Evolutionary conservation across 2,888 invertebrate genomes (phyloP).

Genomic region (Macrosoma leucophasiata): DNA sequence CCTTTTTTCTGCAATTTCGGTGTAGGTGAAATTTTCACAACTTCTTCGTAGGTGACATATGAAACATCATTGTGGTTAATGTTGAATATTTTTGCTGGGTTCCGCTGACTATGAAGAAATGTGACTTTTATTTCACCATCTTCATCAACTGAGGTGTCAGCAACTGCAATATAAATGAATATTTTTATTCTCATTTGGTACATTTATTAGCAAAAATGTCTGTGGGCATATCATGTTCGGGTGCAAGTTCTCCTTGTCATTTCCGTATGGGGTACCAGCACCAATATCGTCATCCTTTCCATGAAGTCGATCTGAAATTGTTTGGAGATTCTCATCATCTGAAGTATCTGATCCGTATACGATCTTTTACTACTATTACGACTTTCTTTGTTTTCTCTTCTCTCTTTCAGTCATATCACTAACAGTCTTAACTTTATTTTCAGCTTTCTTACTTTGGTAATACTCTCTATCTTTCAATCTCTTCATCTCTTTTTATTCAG

Average conservation of each 20-base stretch:
- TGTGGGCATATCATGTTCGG: background rate
- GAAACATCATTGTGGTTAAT: conserved; percentile 7
- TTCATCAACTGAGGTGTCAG: background rate
- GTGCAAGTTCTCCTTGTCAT: background rate
- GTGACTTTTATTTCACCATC: conserved; percentile 3
- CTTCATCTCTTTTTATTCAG: conserved; percentile 26
- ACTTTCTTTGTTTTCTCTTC: conserved; percentile 14
- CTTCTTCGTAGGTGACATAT: conserved; percentile 6
- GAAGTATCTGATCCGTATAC: background rate
- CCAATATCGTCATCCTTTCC: background rate
- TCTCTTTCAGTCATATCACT: conserved; percentile 18
- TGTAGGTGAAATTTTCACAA: conserved; percentile 6
- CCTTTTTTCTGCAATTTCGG: too few species aligned
- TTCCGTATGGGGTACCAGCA: background rate
- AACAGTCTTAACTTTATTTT: conserved; percentile 14
- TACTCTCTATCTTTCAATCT: conserved; percentile 24
- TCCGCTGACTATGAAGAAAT: conserved; percentile 2
- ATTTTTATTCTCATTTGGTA: background rate
- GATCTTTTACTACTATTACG: background rate
- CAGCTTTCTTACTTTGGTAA: conserved; percentile 22
- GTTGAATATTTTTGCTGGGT: conserved; percentile 4
- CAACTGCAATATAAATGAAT: background rate
- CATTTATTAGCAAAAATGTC: background rate
- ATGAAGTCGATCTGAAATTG: background rate
- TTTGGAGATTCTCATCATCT: background rate